A percentile compares a stretch with the other conserved stretches of the same genome.
phyloP scores from a whole-genome alignment of 2,797 vertebrate species.

The Cynodonichthys magdalenae region DNA sequence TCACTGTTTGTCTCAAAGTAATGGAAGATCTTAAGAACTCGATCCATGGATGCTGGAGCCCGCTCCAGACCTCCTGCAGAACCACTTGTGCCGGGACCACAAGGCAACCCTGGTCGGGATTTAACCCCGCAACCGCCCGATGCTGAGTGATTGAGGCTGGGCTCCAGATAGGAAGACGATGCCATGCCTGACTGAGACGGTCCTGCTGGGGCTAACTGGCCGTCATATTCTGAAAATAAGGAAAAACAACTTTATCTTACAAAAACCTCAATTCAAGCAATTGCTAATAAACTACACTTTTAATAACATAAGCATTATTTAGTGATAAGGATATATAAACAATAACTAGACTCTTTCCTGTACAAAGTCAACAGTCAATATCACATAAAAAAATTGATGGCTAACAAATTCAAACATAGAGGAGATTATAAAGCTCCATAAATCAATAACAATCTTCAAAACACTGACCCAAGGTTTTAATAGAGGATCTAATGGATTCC shows the following conservation, averaged over 20 bases:
- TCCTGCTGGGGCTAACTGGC: constrained; percentile 92
- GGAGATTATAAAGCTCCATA: neutral
- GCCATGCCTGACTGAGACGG: constrained; percentile 90
- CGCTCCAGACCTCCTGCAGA: constrained; percentile 89
- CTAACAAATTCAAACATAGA: constrained; percentile 8
- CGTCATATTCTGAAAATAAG: constrained; percentile 90
- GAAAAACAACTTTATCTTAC: neutral
- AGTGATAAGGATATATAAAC: neutral
- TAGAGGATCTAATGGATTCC: constrained; percentile 13
- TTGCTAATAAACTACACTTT: neutral
- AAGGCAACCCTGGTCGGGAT: constrained; percentile 78
- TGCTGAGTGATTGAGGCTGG: constrained; percentile 92
- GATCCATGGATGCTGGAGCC: constrained; percentile 89
- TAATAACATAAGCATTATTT: neutral
- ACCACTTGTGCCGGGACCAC: constrained; percentile 55
- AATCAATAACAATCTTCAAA: constrained; percentile 35
- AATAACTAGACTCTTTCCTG: neutral
- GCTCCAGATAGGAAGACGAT: constrained; percentile 95
- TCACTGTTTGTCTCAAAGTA: constrained; percentile 95
- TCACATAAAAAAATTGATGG: neutral
- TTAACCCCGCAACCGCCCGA: constrained; percentile 81
- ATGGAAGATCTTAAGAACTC: constrained; percentile 96
- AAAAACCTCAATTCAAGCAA: neutral
- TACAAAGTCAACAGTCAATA: neutral
- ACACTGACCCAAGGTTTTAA: constrained; percentile 28